Evolutionary conservation across 2,888 invertebrate genomes (phyloP).

Genomic region (Pyrocoelia pectoralis): DNA sequence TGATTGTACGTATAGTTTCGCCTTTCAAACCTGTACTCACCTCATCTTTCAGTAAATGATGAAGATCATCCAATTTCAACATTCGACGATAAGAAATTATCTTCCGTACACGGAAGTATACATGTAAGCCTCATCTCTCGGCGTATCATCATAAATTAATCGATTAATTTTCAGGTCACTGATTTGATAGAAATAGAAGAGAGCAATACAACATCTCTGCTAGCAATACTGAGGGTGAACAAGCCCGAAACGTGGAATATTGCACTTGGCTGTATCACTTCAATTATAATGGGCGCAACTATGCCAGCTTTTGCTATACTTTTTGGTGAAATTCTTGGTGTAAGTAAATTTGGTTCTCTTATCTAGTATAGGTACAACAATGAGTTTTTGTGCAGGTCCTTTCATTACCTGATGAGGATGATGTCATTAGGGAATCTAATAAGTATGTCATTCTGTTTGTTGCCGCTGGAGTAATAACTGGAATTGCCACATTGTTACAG

Average conservation of each 20-base stretch:
- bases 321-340: constrained; percentile 75
- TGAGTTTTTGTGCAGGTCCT: constrained; percentile 60
- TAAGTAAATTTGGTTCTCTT: constrained; percentile 53
- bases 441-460: constrained; percentile 72
- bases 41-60: constrained; percentile 5
- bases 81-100: constrained; percentile 26
- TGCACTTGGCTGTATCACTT: constrained; percentile 67
- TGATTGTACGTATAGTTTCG: constrained; percentile 10
- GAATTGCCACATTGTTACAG: constrained; percentile 72
- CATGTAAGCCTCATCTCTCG: background rate
- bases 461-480: constrained; percentile 71
- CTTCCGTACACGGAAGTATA: constrained; percentile 2
- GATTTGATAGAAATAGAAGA: constrained; percentile 6
- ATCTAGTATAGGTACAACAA: background rate
- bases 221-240: constrained; percentile 64
- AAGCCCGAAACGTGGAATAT: constrained; percentile 73
- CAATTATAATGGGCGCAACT: constrained; percentile 72
- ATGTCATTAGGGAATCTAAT: constrained; percentile 67
- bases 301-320: constrained; percentile 78
- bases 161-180: constrained; percentile 3
- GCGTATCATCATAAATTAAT: background rate
- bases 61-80: background rate
- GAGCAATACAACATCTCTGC: constrained; percentile 38
- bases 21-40: background rate
- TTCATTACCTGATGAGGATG: constrained; percentile 60